These are phyloP conservation scores for Eilema sororculum DNA, from an alignment of 2,888 invertebrate genomes.

Conservation along the genomic window DNA sequence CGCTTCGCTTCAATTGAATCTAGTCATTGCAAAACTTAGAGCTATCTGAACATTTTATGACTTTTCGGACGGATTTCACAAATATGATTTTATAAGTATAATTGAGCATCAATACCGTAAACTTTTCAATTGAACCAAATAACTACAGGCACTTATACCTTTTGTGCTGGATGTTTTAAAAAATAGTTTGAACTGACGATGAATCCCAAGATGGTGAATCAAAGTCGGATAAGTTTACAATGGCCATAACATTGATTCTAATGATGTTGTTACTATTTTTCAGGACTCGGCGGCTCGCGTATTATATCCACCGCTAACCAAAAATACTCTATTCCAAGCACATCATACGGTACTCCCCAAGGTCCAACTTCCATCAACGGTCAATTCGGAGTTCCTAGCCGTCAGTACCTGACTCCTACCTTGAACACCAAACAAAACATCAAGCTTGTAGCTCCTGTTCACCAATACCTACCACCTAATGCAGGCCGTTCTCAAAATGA, in stretches of 20 bases:
- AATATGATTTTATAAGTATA: neutral
- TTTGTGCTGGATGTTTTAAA: neutral
- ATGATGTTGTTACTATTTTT: neutral
- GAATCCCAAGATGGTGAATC: too few relatives aligned
- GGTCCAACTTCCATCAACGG: conserved; percentile 18
- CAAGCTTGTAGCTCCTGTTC: conserved; percentile 15
- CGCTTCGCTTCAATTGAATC: too few relatives aligned
- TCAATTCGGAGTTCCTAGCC: conserved; percentile 61
- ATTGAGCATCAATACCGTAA: neutral
- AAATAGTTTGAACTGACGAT: neutral
- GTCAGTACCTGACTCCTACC: conserved; percentile 77
- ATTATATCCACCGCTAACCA: conserved; percentile 24
- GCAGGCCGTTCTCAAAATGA: conserved; percentile 13
- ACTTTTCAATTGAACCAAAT: neutral
- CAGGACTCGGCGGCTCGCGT: conserved; percentile 50
- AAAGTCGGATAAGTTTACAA: neutral
- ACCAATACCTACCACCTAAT: conserved; percentile 20
- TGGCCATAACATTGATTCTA: neutral
- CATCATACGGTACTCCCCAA: conserved; percentile 51
- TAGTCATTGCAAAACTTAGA: neutral
- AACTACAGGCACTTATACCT: neutral
- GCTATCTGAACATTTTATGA: too few relatives aligned
- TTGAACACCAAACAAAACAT: conserved; percentile 53
- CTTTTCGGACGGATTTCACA: neutral
- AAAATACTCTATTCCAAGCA: conserved; percentile 52